A percentile compares a stretch with the other conserved stretches of the same genome.
Conservation (phyloP, 2,888 invertebrate species). For the Pollenia griseotomentosa region DNA sequence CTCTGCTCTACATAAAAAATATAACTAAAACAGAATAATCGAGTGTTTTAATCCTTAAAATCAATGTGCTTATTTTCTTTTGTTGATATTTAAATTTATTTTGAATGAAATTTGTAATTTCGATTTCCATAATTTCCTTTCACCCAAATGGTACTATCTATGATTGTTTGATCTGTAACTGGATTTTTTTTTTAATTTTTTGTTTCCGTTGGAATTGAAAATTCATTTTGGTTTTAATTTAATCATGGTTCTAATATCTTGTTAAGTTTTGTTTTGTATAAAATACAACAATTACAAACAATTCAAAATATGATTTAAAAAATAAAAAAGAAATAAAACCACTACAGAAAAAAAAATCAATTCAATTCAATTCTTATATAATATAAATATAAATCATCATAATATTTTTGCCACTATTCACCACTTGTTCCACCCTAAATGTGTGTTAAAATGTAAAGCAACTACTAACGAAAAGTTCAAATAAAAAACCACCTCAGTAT, state of each 20-base stretch:
- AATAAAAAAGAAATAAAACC: slow-evolving; percentile 11
- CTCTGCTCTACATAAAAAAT: slow-evolving; percentile 11
- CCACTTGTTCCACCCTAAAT: slow-evolving; percentile 77
- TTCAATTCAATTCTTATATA: slow-evolving; percentile 60
- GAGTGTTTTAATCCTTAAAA: background rate
- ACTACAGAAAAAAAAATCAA: slow-evolving; percentile 21
- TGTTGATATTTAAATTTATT: background rate
- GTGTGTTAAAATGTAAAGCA: slow-evolving; percentile 74
- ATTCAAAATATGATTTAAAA: slow-evolving; percentile 32
- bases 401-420: slow-evolving; percentile 77
- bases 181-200: background rate
- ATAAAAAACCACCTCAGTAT: slow-evolving; percentile 86
- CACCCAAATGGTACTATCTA: background rate
- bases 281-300: slow-evolving; percentile 39
- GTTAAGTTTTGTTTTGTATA: slow-evolving; percentile 31
- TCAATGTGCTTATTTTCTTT: slow-evolving; percentile 40
- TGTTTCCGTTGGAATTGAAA: background rate
- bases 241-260: slow-evolving; percentile 44
- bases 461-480: slow-evolving; percentile 78
- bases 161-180: background rate
- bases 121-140: background rate
- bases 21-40: background rate
- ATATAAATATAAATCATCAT: slow-evolving; percentile 75
- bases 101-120: background rate
- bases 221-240: slow-evolving; percentile 21